These are phyloP conservation scores for Aporophyla nigra DNA, from an alignment of 2,888 invertebrate genomes.

Conservation along the genomic window DNA sequence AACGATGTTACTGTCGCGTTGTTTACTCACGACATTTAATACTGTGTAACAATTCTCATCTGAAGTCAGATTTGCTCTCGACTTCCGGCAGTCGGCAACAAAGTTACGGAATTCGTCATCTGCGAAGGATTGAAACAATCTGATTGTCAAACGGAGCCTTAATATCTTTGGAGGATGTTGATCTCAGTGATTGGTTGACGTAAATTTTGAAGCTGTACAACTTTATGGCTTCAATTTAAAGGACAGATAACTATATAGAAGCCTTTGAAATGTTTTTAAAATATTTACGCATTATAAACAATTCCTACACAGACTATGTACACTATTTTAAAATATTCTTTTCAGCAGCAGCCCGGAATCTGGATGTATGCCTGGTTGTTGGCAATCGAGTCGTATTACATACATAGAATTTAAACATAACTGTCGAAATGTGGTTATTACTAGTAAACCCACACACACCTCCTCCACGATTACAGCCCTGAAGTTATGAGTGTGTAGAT, in stretches of 20 bases:
- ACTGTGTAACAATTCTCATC: neutral
- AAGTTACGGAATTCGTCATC: slow-evolving; percentile 1
- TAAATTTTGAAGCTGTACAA: neutral
- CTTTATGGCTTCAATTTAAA: neutral
- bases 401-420: too few relatives aligned
- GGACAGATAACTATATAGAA: neutral
- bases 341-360: too few relatives aligned
- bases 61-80: neutral
- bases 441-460: too few relatives aligned
- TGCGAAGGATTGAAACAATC: neutral
- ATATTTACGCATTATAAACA: neutral
- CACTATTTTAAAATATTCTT: too few relatives aligned
- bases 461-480: neutral
- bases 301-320: too few relatives aligned
- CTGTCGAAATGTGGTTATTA: too few relatives aligned
- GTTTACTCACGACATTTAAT: neutral
- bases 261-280: neutral
- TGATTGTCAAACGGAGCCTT: slow-evolving; percentile 3
- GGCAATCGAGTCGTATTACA: too few relatives aligned
- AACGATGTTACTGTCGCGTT: neutral
- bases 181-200: slow-evolving; percentile 1
- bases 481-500: neutral
- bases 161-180: neutral
- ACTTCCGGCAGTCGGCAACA: neutral
- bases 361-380: too few relatives aligned